phyloP scores from a whole-genome alignment of 2,113 vertebrate species.

The Epinephelus moara region DNA sequence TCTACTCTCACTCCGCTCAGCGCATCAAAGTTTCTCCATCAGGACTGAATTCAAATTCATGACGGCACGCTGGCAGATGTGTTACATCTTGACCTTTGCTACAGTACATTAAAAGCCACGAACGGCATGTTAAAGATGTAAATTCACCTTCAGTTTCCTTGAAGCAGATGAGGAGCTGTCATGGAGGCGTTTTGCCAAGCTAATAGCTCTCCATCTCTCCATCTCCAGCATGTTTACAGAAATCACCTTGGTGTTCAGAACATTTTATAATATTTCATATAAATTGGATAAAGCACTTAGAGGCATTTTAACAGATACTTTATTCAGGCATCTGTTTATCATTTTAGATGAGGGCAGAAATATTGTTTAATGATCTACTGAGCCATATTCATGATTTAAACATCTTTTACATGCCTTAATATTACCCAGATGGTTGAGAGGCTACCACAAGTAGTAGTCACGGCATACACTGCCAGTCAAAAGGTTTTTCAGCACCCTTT shows the following conservation, averaged over 20 bases:
- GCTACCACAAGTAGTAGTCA: background rate
- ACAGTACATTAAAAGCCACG: conserved; percentile 13
- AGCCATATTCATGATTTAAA: background rate
- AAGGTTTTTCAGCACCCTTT: background rate
- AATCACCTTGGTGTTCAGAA: background rate
- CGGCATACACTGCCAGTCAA: background rate
- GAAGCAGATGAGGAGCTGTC: conserved; percentile 1
- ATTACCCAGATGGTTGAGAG: background rate
- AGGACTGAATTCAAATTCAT: conserved; percentile 12
- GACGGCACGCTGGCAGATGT: conserved; percentile 3
- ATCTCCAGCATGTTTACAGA: background rate
- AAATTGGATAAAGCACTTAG: background rate
- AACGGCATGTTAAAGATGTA: conserved; percentile 1
- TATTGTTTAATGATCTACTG: background rate
- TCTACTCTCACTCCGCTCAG: background rate
- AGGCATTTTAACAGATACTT: background rate
- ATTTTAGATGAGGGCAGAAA: background rate
- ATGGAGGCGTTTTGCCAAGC: background rate
- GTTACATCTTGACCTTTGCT: conserved; percentile 39
- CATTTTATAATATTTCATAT: background rate
- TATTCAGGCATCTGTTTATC: background rate
- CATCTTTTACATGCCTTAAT: background rate
- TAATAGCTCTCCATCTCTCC: background rate
- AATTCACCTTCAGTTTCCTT: conserved; percentile 1
- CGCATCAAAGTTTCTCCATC: conserved; percentile 2